phyloP scores from a whole-genome alignment of 2,113 vertebrate species.

The Halcyon senegalensis region DNA sequence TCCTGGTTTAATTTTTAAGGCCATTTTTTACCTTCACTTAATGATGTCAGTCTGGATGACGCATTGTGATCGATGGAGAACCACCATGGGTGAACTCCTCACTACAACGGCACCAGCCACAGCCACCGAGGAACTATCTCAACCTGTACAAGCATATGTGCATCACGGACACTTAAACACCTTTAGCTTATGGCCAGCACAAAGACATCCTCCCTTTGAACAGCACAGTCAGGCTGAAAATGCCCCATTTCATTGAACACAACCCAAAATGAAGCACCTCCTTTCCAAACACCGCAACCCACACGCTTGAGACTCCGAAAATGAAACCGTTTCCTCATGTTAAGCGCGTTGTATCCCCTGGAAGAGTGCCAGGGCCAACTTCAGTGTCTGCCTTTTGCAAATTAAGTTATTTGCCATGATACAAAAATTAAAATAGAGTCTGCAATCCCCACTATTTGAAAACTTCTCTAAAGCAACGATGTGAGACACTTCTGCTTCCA shows the following conservation, averaged over 20 bases:
- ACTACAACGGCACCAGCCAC: neutral
- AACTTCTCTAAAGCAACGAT: neutral
- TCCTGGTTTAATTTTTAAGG: neutral
- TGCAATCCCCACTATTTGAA: neutral
- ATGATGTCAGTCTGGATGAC: neutral
- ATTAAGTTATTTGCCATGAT: neutral
- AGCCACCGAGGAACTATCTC: neutral
- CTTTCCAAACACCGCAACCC: neutral
- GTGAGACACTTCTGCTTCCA: neutral
- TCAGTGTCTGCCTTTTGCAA: neutral
- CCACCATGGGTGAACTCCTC: neutral
- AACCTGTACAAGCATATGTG: rapidly evolving
- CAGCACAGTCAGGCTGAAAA: rapidly evolving
- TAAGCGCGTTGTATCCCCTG: rapidly evolving
- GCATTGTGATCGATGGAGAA: neutral
- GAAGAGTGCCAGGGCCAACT: neutral
- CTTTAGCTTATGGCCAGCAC: too few species aligned
- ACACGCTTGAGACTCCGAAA: neutral
- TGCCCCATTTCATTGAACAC: rapidly evolving
- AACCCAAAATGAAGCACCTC: rapidly evolving
- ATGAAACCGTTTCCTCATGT: rapidly evolving
- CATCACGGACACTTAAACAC: rapidly evolving
- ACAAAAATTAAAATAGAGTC: neutral
- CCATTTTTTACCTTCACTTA: neutral
- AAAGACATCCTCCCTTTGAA: rapidly evolving